Evolutionary conservation across 1,140 invertebrate genomes (phyloP), one percentile per base, ranked within the genome.

Genomic region (Scaptomyza graminum): DNA sequence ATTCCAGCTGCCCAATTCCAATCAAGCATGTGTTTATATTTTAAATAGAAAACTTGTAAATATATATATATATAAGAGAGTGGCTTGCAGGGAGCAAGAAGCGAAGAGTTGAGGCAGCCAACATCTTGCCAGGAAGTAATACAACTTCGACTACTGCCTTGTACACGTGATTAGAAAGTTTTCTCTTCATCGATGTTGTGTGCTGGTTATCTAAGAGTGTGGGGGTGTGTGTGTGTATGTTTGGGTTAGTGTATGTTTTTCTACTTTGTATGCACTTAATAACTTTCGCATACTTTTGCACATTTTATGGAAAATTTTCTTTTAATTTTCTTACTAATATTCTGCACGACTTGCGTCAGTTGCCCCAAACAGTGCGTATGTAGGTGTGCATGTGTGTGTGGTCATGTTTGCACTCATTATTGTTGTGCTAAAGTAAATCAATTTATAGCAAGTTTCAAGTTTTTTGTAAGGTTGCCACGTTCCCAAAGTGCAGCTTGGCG

Each of bases 131-230:
- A 59, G 74, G 64, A 77, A 83, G 77, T 72, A 79, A 74, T 65
- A 74, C 62, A 80, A 80, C 68, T 90, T 84, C 76, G 66, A 71
- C 69, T 61, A 41, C 54, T 66, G 82, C 77, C 83, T 50, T 73
- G 83, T 72, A 80, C 79, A 88, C 83, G 83, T 88, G 83, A 88
- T 88, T 88, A 88, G 84, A 88, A 88, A 88, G 83, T 87, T 87
- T 82, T 79, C 47, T 57, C 47, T 57, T 28, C 50, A 49, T 63
- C 54, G 46, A 68, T 68, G 57, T 65, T 66, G 63, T 57, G 54
- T 49, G 54, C 41, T 28, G 41, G 37, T 22, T 34, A 41, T 34
- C 37, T 49, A n/a, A n/a, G n/a, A n/a, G n/a, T n/a, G 22, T 41
- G 39, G 22, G 47, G 65, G 70, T 72, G 62, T 56, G 47, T 52